phyloP scores from a whole-genome alignment of 2,113 vertebrate genomes.

The Diadophis punctatus region DNA sequence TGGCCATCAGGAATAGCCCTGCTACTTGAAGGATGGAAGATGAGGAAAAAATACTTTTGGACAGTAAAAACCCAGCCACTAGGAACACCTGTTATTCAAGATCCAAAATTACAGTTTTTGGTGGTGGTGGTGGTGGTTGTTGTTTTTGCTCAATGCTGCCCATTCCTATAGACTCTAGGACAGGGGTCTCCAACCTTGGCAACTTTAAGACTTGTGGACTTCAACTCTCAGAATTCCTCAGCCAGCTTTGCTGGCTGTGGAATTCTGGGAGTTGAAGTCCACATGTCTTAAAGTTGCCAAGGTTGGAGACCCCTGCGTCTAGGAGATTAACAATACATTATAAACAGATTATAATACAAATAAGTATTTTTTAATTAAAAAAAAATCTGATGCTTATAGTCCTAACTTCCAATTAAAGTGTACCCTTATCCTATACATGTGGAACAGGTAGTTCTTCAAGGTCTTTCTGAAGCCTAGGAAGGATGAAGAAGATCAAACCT shows the following conservation, averaged over 20 bases:
- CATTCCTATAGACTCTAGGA: not conserved
- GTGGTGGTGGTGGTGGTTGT: too few relatives aligned
- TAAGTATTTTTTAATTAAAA: not conserved
- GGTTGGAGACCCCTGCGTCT: too few relatives aligned
- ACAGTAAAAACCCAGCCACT: not conserved
- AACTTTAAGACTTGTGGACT: too few relatives aligned
- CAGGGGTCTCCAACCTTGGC: too few relatives aligned
- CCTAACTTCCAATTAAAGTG: not conserved
- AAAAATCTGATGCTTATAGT: not conserved
- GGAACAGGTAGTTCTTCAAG: not conserved
- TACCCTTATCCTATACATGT: not conserved
- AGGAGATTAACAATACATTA: not conserved
- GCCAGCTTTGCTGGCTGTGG: too few relatives aligned
- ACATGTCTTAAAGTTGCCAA: too few relatives aligned
- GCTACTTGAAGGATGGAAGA: not conserved
- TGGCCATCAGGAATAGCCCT: not conserved
- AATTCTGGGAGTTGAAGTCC: too few relatives aligned
- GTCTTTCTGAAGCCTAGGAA: not conserved
- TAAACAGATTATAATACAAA: not conserved
- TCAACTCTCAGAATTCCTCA: too few relatives aligned
- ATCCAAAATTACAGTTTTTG: not conserved
- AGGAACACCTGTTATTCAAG: not conserved
- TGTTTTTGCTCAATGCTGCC: not conserved
- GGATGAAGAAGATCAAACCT: not conserved
- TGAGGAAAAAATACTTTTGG: not conserved